Conservation (phyloP, 2,113 vertebrate genomes). For the Urocynchramus pylzowi region DNA sequence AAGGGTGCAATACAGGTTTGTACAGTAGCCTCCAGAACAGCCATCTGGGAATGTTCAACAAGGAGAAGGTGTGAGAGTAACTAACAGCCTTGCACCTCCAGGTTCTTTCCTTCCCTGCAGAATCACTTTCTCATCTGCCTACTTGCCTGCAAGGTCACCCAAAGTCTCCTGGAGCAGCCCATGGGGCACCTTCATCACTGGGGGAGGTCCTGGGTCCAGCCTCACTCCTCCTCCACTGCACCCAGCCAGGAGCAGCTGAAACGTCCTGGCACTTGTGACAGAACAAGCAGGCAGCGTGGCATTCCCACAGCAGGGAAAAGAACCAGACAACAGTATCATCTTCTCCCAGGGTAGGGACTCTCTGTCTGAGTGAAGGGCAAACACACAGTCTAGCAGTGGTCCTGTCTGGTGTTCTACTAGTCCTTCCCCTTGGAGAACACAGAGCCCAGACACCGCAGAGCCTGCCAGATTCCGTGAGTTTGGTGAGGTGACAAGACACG, state of each 20-base stretch:
- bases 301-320: background rate
- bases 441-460: background rate
- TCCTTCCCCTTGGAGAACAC: background rate
- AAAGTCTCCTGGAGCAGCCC: background rate
- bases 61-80: background rate
- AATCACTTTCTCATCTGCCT: background rate
- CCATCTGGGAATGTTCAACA: background rate
- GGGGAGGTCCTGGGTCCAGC: background rate
- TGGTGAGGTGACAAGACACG: conserved; percentile 1
- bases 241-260: background rate
- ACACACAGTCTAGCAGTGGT: background rate
- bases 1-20: background rate
- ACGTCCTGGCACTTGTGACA: background rate
- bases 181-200: accelerated
- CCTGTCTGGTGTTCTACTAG: background rate
- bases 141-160: background rate
- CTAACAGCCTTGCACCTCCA: background rate
- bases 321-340: background rate
- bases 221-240: background rate
- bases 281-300: accelerated
- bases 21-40: background rate
- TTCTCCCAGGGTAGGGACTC: background rate
- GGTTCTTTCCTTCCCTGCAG: background rate
- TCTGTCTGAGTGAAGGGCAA: background rate
- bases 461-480: background rate